Conservation (phyloP, 2,113 vertebrate species). For the Atractosteus spatula region DNA sequence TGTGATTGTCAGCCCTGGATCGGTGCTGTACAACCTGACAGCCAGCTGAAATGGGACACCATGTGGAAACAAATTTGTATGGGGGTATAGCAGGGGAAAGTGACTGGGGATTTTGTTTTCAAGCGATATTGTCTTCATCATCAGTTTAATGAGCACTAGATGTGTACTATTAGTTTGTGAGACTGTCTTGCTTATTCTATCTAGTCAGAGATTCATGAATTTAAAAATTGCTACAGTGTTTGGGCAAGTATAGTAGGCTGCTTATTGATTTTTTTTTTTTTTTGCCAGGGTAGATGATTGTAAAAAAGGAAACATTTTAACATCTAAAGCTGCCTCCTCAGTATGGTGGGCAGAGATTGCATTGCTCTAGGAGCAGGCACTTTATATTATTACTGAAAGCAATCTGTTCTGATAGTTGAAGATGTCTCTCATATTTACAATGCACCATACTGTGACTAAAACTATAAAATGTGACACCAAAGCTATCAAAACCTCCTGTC, state of each 20-base stretch:
- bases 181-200: conserved; percentile 42
- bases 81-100: conserved; percentile 38
- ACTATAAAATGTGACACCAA: not conserved
- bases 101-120: conserved; percentile 64
- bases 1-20: conserved; percentile 87
- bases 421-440: conserved; percentile 8
- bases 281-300: conserved; percentile 15
- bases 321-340: conserved; percentile 6
- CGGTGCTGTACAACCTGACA: conserved; percentile 87
- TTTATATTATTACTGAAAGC: conserved; percentile 7
- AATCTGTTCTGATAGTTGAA: conserved; percentile 5
- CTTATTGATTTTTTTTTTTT: conserved; percentile 55
- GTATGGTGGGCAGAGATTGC: not conserved
- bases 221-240: conserved; percentile 35
- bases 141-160: conserved; percentile 48
- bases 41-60: conserved; percentile 62
- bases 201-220: conserved; percentile 41
- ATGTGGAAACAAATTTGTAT: conserved; percentile 64
- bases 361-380: not conserved
- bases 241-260: conserved; percentile 28
- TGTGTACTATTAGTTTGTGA: conserved; percentile 60
- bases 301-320: conserved; percentile 16
- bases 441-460: conserved; percentile 7
- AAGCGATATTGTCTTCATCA: conserved; percentile 63
- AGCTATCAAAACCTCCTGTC: conserved; percentile 13